Conservation (phyloP, 1,140 invertebrate species). For the Drosophila bocqueti region DNA sequence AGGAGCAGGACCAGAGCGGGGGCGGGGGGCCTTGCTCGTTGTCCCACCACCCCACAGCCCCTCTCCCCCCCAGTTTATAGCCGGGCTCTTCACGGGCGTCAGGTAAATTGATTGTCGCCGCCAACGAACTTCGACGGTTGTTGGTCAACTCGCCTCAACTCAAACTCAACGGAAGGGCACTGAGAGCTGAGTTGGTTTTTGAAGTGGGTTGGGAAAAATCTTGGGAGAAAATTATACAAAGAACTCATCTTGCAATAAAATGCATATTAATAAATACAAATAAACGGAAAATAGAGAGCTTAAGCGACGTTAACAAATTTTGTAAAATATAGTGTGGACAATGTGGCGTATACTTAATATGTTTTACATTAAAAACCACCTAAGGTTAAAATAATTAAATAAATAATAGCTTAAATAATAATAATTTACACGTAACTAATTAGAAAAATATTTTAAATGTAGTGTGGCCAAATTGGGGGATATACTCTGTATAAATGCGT, state of each 20-base stretch:
- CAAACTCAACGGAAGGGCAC: conserved; percentile 18
- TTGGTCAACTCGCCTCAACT: conserved; percentile 71
- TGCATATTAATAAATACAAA: background rate
- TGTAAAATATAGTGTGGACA: background rate
- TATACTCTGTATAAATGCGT: too few relatives aligned
- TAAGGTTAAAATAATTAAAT: too few relatives aligned
- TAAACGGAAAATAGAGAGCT: too few relatives aligned
- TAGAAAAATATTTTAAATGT: too few relatives aligned
- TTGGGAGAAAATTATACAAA: background rate
- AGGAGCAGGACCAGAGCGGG: background rate
- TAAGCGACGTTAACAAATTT: background rate
- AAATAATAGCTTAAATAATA: background rate
- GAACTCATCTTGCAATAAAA: too few relatives aligned
- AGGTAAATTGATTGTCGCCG: conserved; percentile 82
- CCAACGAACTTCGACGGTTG: conserved; percentile 78
- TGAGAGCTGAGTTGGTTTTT: background rate
- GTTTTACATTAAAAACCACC: background rate
- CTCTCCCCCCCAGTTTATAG: background rate
- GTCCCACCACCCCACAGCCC: background rate
- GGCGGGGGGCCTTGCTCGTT: background rate
- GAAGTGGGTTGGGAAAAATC: background rate
- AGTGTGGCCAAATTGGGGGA: too few relatives aligned
- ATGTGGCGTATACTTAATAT: background rate
- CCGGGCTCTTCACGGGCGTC: conserved; percentile 36
- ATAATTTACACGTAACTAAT: background rate